Percentiles rank a stretch among this genome's conserved stretches.
Evolutionary conservation across 2,113 vertebrate genomes (phyloP).

Genomic region (Phaetusa simplex): DNA sequence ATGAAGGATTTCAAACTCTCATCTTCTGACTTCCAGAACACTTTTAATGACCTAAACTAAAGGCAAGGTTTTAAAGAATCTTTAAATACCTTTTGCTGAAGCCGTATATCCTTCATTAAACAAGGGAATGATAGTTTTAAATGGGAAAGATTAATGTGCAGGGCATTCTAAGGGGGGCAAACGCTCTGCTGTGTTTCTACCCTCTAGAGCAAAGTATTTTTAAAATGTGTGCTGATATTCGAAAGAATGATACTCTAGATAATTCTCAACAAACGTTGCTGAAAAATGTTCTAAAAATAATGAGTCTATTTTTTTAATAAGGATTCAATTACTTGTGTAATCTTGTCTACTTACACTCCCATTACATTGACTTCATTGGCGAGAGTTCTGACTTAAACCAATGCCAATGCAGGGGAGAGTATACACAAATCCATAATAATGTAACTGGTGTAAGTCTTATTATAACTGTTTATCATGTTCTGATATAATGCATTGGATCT

Average conservation of each 20-base stretch:
- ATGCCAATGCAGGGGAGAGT: not conserved
- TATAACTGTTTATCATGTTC: not conserved
- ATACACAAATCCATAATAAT: not conserved
- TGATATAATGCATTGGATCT: not conserved
- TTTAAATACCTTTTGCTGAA: not conserved
- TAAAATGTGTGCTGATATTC: not conserved
- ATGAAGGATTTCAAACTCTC: not conserved
- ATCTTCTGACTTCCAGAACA: not conserved
- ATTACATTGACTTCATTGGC: not conserved
- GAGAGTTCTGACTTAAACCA: not conserved
- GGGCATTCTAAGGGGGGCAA: not conserved
- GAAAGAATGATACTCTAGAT: not conserved
- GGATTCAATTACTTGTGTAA: not conserved
- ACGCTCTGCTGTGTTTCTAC: not conserved
- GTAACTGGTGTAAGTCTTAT: not conserved
- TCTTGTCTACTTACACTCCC: not conserved
- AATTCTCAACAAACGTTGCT: not conserved
- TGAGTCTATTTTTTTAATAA: not conserved
- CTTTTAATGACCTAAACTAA: not conserved
- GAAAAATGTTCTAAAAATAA: not conserved
- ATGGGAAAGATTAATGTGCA: not conserved
- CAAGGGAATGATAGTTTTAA: not conserved
- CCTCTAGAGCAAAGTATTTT: not conserved
- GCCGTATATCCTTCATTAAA: not conserved
- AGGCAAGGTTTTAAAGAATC: not conserved